Conservation (phyloP, 2,113 vertebrate genomes). For the Morphnarchus princeps region DNA sequence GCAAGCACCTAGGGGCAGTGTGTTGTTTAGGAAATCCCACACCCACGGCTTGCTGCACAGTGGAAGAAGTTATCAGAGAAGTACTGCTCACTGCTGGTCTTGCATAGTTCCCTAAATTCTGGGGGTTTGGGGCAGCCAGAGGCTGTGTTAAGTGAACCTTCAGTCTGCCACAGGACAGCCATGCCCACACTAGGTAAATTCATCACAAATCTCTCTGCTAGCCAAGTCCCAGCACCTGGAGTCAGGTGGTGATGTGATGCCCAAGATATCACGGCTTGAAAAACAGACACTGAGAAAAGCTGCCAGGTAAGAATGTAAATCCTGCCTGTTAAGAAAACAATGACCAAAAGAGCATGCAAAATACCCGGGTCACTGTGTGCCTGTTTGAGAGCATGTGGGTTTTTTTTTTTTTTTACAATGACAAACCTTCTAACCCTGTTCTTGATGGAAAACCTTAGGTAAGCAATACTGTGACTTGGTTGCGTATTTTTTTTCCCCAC, state of each 20-base stretch:
- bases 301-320: background rate
- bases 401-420: background rate
- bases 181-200: background rate
- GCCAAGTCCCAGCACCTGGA: background rate
- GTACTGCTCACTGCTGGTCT: background rate
- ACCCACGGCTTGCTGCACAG: background rate
- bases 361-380: background rate
- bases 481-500: rapidly evolving
- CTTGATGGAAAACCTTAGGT: background rate
- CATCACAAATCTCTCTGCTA: rapidly evolving
- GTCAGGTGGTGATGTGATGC: background rate
- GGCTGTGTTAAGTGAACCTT: background rate
- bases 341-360: background rate
- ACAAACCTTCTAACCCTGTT: background rate
- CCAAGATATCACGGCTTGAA: rapidly evolving
- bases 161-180: background rate
- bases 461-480: background rate
- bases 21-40: background rate
- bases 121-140: rapidly evolving
- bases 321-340: background rate
- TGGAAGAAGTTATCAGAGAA: background rate
- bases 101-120: background rate
- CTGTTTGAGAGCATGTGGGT: background rate
- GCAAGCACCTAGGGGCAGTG: background rate
- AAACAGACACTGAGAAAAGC: background rate